Conservation (phyloP, 2,888 invertebrate genomes). For the Lepidonotus clava region DNA sequence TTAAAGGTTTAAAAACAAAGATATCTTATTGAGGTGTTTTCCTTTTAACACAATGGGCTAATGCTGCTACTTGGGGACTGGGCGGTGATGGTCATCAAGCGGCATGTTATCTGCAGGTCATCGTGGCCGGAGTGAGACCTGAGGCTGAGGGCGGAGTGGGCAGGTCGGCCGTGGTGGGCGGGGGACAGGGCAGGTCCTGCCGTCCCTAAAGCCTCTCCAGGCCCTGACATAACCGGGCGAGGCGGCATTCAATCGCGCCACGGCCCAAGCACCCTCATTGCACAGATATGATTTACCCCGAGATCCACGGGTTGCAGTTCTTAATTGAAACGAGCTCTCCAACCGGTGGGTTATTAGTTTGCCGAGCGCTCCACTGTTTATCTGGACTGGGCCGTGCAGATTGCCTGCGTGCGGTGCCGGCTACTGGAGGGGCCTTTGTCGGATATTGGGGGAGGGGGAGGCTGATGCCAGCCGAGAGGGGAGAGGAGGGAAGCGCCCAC, state of each 20-base stretch:
- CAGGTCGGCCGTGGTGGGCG: not conserved
- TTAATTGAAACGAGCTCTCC: constrained; percentile 54
- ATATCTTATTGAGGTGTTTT: no score
- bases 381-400: not conserved
- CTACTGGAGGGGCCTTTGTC: no score
- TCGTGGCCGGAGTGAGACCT: not conserved
- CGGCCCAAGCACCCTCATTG: constrained; percentile 14
- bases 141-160: not conserved
- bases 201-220: not conserved
- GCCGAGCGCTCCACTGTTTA: constrained; percentile 46
- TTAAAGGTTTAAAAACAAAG: no score
- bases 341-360: constrained; percentile 21
- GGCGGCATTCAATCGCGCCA: constrained; percentile 31
- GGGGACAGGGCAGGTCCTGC: not conserved
- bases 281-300: constrained; percentile 48
- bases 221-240: constrained; percentile 13
- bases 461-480: not conserved
- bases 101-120: not conserved
- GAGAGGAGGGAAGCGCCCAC: not conserved
- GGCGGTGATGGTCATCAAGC: no score
- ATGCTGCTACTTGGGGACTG: no score
- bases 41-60: no score
- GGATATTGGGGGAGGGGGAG: not conserved
- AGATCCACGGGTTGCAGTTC: constrained; percentile 23
- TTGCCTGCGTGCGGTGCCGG: constrained; percentile 1